Conservation (phyloP, 2,888 invertebrate species). For the Pediacus dermestoides region DNA sequence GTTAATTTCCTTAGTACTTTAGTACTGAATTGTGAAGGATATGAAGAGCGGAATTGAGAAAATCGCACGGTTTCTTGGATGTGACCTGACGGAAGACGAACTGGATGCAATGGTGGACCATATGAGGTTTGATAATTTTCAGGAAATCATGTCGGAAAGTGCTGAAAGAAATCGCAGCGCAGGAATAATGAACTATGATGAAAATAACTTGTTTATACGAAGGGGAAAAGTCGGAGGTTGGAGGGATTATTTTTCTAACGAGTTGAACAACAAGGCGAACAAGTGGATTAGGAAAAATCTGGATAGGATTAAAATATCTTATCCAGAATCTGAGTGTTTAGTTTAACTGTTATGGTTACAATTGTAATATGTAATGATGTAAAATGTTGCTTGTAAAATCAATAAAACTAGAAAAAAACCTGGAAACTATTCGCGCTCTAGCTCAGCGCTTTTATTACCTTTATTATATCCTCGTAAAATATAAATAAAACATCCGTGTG, state of each 20-base stretch:
- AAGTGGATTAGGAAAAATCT: conserved; percentile 13
- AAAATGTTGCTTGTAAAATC: too few species aligned
- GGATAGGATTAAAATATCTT: background rate
- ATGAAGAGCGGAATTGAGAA: conserved; percentile 56
- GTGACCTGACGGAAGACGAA: conserved; percentile 56
- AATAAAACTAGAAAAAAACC: too few species aligned
- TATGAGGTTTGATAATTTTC: conserved; percentile 75
- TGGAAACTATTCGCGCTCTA: too few species aligned
- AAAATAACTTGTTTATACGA: conserved; percentile 62
- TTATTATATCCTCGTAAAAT: too few species aligned
- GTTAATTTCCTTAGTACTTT: too few species aligned
- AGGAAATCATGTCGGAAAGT: conserved; percentile 76
- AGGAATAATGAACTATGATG: conserved; percentile 40
- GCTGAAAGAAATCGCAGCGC: conserved; percentile 44
- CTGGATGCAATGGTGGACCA: conserved; percentile 61
- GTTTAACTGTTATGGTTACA: too few species aligned
- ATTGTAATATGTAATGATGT: too few species aligned
- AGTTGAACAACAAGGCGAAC: conserved; percentile 4
- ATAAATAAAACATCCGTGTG: too few species aligned
- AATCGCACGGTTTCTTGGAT: conserved; percentile 60
- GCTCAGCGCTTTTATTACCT: too few species aligned
- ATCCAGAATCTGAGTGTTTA: too few species aligned
- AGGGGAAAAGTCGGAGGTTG: conserved; percentile 57
- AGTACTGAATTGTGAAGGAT: too few species aligned
- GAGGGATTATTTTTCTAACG: conserved; percentile 29